Conservation (phyloP, 1,140 invertebrate species). For the Tetragnatha versicolor region DNA sequence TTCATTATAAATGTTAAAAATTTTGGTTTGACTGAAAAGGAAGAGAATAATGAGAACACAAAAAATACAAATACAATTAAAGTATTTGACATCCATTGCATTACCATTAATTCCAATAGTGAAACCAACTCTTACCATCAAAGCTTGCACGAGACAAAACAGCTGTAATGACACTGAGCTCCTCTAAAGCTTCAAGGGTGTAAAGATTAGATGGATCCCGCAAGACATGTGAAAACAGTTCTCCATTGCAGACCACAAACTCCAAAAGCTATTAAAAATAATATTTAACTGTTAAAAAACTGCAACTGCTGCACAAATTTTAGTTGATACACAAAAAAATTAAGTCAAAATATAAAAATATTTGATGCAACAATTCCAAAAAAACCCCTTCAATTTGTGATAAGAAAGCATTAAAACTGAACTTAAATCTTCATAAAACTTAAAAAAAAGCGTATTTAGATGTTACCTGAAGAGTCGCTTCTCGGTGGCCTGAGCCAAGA, state of each 20-base stretch:
- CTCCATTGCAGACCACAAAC: slow-evolving; percentile 80
- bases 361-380: not conserved
- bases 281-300: not conserved
- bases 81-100: too few species aligned
- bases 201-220: slow-evolving; percentile 73
- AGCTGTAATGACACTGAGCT: slow-evolving; percentile 77
- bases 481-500: slow-evolving; percentile 80
- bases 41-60: not conserved
- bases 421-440: not conserved
- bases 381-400: slow-evolving; percentile 44
- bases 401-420: slow-evolving; percentile 22
- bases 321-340: slow-evolving; percentile 54
- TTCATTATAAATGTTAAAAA: not conserved
- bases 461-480: slow-evolving; percentile 73
- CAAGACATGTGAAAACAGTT: slow-evolving; percentile 79
- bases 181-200: slow-evolving; percentile 70
- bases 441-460: slow-evolving; percentile 54
- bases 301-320: not conserved
- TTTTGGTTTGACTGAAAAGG: not conserved
- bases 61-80: slow-evolving; percentile 8
- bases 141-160: slow-evolving; percentile 79
- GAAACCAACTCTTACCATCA: slow-evolving; percentile 62
- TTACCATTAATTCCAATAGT: too few species aligned
- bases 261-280: slow-evolving; percentile 69
- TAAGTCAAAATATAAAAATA: not conserved